A percentile compares a stretch with the other conserved stretches of the same genome.
Evolutionary conservation across 2,888 invertebrate genomes (phyloP).

Genomic region (Drosophila rubida): DNA sequence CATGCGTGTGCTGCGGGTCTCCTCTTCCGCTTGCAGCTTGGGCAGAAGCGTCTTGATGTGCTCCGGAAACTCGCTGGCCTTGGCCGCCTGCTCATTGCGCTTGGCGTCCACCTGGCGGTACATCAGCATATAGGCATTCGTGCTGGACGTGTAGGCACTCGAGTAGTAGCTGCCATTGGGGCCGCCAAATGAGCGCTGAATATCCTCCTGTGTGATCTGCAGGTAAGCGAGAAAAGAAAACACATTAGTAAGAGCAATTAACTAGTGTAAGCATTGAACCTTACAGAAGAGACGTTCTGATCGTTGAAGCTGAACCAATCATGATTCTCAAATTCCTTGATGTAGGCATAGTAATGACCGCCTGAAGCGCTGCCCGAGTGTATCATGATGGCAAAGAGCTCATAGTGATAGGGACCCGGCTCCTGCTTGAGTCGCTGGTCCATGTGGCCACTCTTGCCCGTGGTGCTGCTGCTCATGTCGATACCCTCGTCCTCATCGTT

Average conservation of each 20-base stretch:
- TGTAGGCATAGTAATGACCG: constrained; percentile 96
- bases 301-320: constrained; percentile 96
- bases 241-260: neutral
- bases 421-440: constrained; percentile 77
- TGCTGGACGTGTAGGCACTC: constrained; percentile 91
- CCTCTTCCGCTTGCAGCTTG: constrained; percentile 88
- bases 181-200: constrained; percentile 93
- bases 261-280: constrained; percentile 34
- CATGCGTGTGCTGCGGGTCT: constrained; percentile 85
- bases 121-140: constrained; percentile 96
- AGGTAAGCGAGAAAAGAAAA: constrained; percentile 10
- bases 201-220: constrained; percentile 92
- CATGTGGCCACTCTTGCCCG: constrained; percentile 65
- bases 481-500: constrained; percentile 90
- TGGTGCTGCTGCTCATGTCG: constrained; percentile 86
- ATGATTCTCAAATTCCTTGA: constrained; percentile 91
- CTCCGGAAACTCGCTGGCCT: constrained; percentile 89
- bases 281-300: constrained; percentile 90
- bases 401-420: constrained; percentile 91
- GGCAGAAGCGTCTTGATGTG: constrained; percentile 89
- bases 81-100: constrained; percentile 88
- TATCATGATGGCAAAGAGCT: constrained; percentile 96
- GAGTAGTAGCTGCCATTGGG: constrained; percentile 89
- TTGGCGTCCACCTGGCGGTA: constrained; percentile 90
- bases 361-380: constrained; percentile 96